Conservation (phyloP, 1,140 invertebrate genomes). For the Stenopsyche tienmushanensis region DNA sequence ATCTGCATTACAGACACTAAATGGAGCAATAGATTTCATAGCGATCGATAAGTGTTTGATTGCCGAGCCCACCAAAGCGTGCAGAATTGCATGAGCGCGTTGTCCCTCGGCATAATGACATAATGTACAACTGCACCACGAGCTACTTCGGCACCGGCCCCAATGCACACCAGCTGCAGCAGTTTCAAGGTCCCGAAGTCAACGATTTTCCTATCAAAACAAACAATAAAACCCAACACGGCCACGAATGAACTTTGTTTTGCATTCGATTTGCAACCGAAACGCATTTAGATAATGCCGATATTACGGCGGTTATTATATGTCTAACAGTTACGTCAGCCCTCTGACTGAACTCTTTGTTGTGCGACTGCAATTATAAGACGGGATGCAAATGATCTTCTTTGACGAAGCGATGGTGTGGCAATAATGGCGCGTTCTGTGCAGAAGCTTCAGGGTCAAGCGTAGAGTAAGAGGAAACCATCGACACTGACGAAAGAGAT, state of each 20-base stretch:
- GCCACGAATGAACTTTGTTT: neutral
- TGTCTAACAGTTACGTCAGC: neutral
- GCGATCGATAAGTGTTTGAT: conserved; percentile 14
- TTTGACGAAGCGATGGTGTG: no score
- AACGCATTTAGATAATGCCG: no score
- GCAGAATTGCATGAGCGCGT: conserved; percentile 17
- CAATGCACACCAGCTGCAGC: conserved; percentile 7
- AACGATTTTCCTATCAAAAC: conserved; percentile 26
- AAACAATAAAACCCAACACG: conserved; percentile 8
- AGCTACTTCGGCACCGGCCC: neutral
- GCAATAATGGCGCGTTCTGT: no score
- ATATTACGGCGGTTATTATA: neutral
- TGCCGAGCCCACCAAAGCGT: conserved; percentile 23
- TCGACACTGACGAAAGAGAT: no score
- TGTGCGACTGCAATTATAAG: neutral
- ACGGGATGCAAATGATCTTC: neutral
- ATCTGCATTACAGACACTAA: neutral
- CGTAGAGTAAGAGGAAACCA: no score
- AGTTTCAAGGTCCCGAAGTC: conserved; percentile 17
- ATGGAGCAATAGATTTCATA: conserved; percentile 20
- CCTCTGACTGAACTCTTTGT: neutral
- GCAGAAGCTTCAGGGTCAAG: no score
- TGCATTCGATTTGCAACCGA: no score
- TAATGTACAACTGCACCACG: conserved; percentile 5
- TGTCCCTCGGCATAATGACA: conserved; percentile 18